Percentiles rank a stretch among this genome's conserved stretches.
Conservation (phyloP, 2,888 invertebrate genomes). For the Trichopria drosophilae region DNA sequence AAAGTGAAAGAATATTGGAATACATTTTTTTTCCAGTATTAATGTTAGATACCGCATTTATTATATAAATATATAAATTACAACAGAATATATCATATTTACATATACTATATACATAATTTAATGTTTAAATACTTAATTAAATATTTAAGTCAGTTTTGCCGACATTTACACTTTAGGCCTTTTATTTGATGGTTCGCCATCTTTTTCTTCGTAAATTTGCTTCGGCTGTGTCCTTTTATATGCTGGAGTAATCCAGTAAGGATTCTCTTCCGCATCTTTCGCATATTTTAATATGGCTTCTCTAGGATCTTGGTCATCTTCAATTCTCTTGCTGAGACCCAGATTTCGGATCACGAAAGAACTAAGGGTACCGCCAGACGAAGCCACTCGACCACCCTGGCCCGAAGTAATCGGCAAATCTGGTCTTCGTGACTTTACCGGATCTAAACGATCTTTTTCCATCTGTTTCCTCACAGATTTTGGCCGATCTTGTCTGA, state of each 20-base stretch:
- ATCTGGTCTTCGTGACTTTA: slow-evolving; percentile 81
- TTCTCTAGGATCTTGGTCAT: slow-evolving; percentile 89
- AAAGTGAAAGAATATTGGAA: too few relatives aligned
- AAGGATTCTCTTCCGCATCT: slow-evolving; percentile 93
- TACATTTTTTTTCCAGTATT: too few relatives aligned
- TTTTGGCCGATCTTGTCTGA: slow-evolving; percentile 87
- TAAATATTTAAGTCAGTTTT: too few relatives aligned
- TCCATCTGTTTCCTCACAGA: slow-evolving; percentile 89
- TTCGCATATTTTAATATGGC: slow-evolving; percentile 94
- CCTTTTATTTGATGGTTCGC: slow-evolving; percentile 64
- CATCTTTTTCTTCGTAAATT: slow-evolving; percentile 66
- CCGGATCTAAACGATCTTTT: slow-evolving; percentile 84
- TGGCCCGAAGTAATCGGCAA: slow-evolving; percentile 86
- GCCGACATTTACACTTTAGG: too few relatives aligned
- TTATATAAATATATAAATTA: too few relatives aligned
- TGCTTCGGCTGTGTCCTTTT: slow-evolving; percentile 84
- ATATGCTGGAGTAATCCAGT: slow-evolving; percentile 94
- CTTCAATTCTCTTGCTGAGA: slow-evolving; percentile 86
- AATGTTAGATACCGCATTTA: too few relatives aligned
- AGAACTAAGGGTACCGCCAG: slow-evolving; percentile 93
- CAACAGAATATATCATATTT: too few relatives aligned
- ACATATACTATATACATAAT: too few relatives aligned
- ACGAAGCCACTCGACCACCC: slow-evolving; percentile 91
- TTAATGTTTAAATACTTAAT: too few relatives aligned
- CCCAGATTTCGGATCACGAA: slow-evolving; percentile 96